These are phyloP conservation scores for Mylabris sibirica DNA, from an alignment of 2,888 invertebrate species.

Conservation along the genomic window DNA sequence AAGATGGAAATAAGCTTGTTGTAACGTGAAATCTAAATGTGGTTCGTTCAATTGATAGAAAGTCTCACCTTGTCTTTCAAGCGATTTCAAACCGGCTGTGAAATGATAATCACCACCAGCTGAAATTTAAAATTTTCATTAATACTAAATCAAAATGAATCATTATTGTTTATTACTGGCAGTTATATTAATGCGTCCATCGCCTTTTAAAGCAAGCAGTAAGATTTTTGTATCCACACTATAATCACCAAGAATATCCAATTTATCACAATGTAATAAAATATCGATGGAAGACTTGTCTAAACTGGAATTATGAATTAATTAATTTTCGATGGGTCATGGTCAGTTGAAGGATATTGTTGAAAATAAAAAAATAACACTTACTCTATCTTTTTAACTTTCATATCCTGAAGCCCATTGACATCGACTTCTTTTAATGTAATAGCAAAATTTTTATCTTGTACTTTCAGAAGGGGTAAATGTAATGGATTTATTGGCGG, in stretches of 20 bases:
- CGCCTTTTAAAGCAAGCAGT: conserved; percentile 50
- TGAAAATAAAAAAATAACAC: conserved; percentile 25
- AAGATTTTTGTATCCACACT: conserved; percentile 50
- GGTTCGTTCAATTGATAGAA: conserved; percentile 20
- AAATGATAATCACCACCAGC: conserved; percentile 35
- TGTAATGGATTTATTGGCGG: conserved; percentile 43
- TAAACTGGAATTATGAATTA: conserved; percentile 25
- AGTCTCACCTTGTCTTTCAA: conserved; percentile 12
- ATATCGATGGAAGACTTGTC: conserved; percentile 30
- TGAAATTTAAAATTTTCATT: conserved; percentile 14
- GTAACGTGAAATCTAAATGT: conserved; percentile 36
- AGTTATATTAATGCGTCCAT: conserved; percentile 51
- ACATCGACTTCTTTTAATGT: conserved; percentile 41
- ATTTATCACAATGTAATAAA: conserved; percentile 29
- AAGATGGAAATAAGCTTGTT: conserved; percentile 42
- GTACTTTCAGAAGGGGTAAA: conserved; percentile 43
- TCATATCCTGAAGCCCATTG: conserved; percentile 40
- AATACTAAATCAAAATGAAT: background rate
- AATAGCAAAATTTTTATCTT: conserved; percentile 31
- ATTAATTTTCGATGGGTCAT: background rate
- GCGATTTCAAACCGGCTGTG: background rate
- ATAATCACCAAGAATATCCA: conserved; percentile 46
- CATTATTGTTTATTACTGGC: conserved; percentile 39
- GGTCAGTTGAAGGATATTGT: background rate
- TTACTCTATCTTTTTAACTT: conserved; percentile 39